Conservation (phyloP, 1,140 invertebrate species). For the Zaprionus nigranus region DNA sequence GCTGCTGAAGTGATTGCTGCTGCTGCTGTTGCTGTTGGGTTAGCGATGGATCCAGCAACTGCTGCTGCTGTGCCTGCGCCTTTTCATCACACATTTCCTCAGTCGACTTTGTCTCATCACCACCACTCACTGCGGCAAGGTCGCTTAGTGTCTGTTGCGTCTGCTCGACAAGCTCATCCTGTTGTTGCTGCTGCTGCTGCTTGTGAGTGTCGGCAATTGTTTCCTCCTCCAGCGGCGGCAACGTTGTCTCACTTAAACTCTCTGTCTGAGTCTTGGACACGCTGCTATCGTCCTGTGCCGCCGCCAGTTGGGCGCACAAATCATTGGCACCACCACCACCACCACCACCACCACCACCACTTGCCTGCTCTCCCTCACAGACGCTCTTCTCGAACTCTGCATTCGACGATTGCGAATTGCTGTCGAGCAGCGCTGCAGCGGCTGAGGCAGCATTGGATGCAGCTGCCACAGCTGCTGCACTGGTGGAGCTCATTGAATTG, state of each 20-base stretch:
- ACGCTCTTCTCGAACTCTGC: constrained; percentile 65
- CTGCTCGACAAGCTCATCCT: constrained; percentile 61
- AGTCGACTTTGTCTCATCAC: constrained; percentile 53
- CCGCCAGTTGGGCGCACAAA: constrained; percentile 42
- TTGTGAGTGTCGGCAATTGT: constrained; percentile 21
- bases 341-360: neutral
- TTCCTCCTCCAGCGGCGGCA: constrained; percentile 36
- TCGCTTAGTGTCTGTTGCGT: constrained; percentile 54
- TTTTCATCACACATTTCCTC: constrained; percentile 64
- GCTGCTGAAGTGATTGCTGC: constrained; percentile 25
- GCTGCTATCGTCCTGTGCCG: constrained; percentile 60
- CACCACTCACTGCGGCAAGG: constrained; percentile 10
- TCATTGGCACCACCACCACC: constrained; percentile 8
- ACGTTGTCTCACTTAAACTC: constrained; percentile 38
- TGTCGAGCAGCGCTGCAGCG: constrained; percentile 73
- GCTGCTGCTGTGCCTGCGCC: constrained; percentile 18
- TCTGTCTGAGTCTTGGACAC: constrained; percentile 56
- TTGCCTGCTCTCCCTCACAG: constrained; percentile 21
- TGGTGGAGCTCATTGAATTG: constrained; percentile 81
- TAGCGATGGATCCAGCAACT: constrained; percentile 9
- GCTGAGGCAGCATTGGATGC: constrained; percentile 69
- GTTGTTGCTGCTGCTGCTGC: constrained; percentile 28
- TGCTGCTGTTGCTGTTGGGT: constrained; percentile 20
- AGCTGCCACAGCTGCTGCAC: constrained; percentile 62
- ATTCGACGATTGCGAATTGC: constrained; percentile 79